Evolutionary conservation across 2,113 vertebrate species (phyloP), one percentile per base, ranked within the genome.

Genomic region (Channa maculata): DNA sequence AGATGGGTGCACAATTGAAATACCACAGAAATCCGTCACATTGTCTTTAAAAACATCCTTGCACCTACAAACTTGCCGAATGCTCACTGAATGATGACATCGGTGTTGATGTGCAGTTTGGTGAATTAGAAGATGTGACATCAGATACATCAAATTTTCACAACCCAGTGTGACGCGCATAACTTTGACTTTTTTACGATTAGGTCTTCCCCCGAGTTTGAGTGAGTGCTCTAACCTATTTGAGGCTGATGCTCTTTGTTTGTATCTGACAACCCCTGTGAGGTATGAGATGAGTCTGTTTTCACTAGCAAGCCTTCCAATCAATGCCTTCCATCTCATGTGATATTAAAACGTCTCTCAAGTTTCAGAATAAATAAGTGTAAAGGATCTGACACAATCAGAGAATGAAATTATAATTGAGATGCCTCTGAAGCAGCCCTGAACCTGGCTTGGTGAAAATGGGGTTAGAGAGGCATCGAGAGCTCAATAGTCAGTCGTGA

Each of bases 401-500:
- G 46, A 63, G 49, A 38, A 61, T 52, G 54, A 78, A 49, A 24
- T 24, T 24, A 24, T 24, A 65, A 74, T 36, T 70, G 4, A 24
- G 24, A 24, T 24, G 24, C 1, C 24, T 24, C 24, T 24, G 24
- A 24, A 24, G 1, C 24, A 24, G 24, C 24, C 24, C 24, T 24
- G 24, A 24, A 24, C 24, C 24, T 24, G 24, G 24, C 24, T 24
- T 24, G 24, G 24, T 24, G 24, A 24, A 24, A 24, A 24, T 24
- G 24, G 24, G 1, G 1, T 24, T 24, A 79, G 48, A 57, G 12
- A 61, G 11, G 11, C 48, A 50, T 10, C 37, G 33, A 82, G 41
- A 86, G 69, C 65, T 74, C 88, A 77, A 65, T 64, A 75, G 73
- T 74, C 52, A 58, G 62, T 48, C 75, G 44, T 89, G 77, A 92